These are phyloP conservation scores for Orthonevra nobilis DNA, from an alignment of 2,888 invertebrate species.

Conservation along the genomic window DNA sequence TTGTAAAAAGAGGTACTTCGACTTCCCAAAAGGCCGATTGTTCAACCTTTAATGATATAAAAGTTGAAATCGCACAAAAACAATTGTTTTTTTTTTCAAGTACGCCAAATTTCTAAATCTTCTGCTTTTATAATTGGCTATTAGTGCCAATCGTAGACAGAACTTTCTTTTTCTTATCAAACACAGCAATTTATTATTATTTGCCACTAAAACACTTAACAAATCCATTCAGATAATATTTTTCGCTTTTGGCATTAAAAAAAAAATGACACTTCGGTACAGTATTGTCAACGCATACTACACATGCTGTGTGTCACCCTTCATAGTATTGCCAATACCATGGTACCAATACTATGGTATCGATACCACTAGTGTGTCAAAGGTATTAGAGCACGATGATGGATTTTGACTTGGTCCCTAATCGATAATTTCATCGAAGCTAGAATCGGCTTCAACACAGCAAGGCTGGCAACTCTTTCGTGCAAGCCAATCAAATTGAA, in stretches of 20 bases:
- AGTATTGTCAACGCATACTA: background rate
- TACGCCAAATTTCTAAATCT: no score
- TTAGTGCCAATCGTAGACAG: background rate
- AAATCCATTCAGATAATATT: constrained; percentile 3
- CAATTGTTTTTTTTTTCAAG: background rate
- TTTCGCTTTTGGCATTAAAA: constrained; percentile 10
- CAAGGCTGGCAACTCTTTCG: no score
- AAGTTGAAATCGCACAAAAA: constrained; percentile 1
- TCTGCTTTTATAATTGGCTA: background rate
- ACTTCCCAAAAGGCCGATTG: constrained; percentile 1
- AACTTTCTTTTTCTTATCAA: background rate
- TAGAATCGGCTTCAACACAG: no score
- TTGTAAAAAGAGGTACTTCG: background rate
- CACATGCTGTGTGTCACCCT: background rate
- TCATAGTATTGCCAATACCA: background rate
- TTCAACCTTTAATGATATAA: background rate
- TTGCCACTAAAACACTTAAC: constrained; percentile 3
- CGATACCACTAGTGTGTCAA: background rate
- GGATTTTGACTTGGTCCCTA: no score
- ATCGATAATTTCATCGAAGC: no score
- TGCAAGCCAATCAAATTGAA: no score
- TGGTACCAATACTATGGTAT: background rate
- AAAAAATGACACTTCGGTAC: background rate
- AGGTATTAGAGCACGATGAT: no score
- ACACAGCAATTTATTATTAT: constrained; percentile 4